These are phyloP conservation scores for Nemotelus pantherinus DNA, from an alignment of 2,888 invertebrate genomes.

Conservation along the genomic window DNA sequence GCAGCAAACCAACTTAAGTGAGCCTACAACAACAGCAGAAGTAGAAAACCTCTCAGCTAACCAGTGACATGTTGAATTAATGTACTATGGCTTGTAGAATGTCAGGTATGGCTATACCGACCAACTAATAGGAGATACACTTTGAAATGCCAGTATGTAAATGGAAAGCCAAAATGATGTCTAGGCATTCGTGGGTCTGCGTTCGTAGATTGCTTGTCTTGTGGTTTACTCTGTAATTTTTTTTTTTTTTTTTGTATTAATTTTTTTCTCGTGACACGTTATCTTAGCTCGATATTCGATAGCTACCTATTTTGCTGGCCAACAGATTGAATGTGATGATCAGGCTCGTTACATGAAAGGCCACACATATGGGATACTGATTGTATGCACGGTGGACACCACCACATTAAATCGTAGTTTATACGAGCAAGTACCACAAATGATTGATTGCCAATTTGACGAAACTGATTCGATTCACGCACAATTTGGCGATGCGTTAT, in stretches of 20 bases:
- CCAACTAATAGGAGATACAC: background rate
- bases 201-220: background rate
- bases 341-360: background rate
- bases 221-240: background rate
- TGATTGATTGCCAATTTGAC: no score
- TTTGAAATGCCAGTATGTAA: background rate
- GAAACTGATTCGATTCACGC: no score
- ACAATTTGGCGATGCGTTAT: no score
- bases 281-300: background rate
- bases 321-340: background rate
- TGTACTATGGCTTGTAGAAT: slow-evolving; percentile 44
- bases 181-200: background rate
- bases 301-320: background rate
- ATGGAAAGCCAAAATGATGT: background rate
- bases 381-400: background rate
- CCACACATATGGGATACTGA: background rate
- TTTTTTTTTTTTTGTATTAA: background rate
- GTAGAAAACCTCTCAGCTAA: slow-evolving; percentile 24
- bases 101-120: slow-evolving; percentile 39
- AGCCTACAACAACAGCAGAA: background rate
- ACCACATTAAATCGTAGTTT: no score
- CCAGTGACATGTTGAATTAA: slow-evolving; percentile 50
- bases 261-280: background rate
- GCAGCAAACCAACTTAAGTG: background rate
- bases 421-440: no score